These are phyloP conservation scores for Zaprionus obscuricornis DNA, from an alignment of 2,888 invertebrate genomes.

Conservation along the genomic window DNA sequence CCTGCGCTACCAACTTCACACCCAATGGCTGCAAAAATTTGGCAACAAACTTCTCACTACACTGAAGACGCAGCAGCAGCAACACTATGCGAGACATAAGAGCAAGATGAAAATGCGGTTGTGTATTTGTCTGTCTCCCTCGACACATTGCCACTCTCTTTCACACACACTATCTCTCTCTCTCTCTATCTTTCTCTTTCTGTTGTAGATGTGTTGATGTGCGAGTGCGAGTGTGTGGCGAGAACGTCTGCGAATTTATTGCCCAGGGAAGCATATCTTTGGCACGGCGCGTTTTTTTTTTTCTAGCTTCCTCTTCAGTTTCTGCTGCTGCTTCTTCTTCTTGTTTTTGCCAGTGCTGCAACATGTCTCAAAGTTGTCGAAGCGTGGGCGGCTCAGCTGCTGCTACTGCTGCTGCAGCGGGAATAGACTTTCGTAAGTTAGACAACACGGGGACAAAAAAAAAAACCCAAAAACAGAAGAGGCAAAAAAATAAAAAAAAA, in stretches of 20 bases:
- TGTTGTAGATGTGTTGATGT: slow-evolving; percentile 7
- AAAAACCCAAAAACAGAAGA: slow-evolving; percentile 1
- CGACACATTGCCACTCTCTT: background rate
- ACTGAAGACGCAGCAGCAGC: slow-evolving; percentile 33
- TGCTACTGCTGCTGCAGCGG: slow-evolving; percentile 45
- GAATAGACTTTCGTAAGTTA: slow-evolving; percentile 53
- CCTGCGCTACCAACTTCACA: slow-evolving; percentile 71
- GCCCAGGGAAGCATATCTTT: slow-evolving; percentile 78
- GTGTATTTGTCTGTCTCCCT: slow-evolving; percentile 21
- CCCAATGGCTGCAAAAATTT: slow-evolving; percentile 77
- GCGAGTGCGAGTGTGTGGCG: slow-evolving; percentile 28
- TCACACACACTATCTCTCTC: slow-evolving; percentile 3
- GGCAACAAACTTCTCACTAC: slow-evolving; percentile 68
- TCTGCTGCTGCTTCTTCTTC: slow-evolving; percentile 9
- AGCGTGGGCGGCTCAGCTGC: slow-evolving; percentile 63
- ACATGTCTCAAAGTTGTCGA: slow-evolving; percentile 78
- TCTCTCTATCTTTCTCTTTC: background rate
- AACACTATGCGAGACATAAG: slow-evolving; percentile 34
- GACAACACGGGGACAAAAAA: slow-evolving; percentile 34
- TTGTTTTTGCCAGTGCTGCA: slow-evolving; percentile 49
- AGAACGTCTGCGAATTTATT: slow-evolving; percentile 69
- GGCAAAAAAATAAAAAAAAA: slow-evolving; percentile 45
- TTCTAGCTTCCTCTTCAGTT: too few species aligned
- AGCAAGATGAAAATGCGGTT: slow-evolving; percentile 21
- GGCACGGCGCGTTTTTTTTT: slow-evolving; percentile 49